Evolutionary conservation across 2,888 invertebrate genomes (phyloP), one percentile per base, ranked within the genome.

Genomic region (Apeira syringaria): DNA sequence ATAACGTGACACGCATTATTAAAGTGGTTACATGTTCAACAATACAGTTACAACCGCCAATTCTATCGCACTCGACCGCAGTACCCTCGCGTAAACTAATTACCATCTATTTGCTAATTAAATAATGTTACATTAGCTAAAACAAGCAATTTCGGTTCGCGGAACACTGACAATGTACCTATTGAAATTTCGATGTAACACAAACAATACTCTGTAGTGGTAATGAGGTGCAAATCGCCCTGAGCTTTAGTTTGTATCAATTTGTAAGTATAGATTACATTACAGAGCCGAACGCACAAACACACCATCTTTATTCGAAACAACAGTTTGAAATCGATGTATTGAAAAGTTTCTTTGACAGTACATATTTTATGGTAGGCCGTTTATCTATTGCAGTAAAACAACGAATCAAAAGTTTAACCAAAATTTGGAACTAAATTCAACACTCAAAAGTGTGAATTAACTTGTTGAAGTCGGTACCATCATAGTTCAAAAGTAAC

Each of bases 71-170:
- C 41, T 42, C 30, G 36, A 38, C 42, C 39, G 31, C 45, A 31
- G 6, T 8, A 9, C 12, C 33, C 29, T 28, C 31, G 3, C 22
- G 13, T 7, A n/a, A 22, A 4, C 33, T 36, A 41, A 42, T 38
- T 42, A 35, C 37, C 11, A 31, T 34, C 15, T 31, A 39, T 41
- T 41, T 37, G 15, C 37, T 38, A 39, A 45, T 45, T 39, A 45
- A 46, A 46, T 46, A 40, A 36, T 34, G 34, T 22, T 40, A 27
- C 31, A 40, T 40, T 46, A 36, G 8, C 30, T 30, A 34, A 34
- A 31, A 35, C 39, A 39, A 28, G 34, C 45, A 12, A 39, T 46
- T 40, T 9, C 6, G n/a, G 17, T 15, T 32, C 5, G 20, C 13
- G 29, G 10, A 6, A 15, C 5, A 20, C 8, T 18, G 15, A 20